These are phyloP conservation scores for Spilogale gracilis DNA, from an alignment of 2,113 vertebrate genomes.

Conservation along the genomic window DNA sequence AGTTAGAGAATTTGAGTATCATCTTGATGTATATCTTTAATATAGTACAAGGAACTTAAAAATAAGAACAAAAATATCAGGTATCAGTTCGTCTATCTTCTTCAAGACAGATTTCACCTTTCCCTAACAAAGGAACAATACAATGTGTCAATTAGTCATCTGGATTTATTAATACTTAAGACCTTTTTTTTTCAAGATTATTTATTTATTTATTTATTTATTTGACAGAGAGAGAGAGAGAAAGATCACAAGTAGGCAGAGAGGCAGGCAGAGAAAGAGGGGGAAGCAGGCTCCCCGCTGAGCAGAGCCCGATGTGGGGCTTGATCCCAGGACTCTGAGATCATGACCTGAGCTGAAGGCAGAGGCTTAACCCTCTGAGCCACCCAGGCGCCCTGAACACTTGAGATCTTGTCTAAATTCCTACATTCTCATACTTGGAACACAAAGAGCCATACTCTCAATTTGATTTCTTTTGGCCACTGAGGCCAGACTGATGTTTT, in stretches of 20 bases:
- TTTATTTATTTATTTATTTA: no score
- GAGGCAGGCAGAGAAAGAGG: no score
- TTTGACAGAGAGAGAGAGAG: no score
- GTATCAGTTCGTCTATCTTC: not conserved
- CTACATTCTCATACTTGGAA: not conserved
- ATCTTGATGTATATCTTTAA: not conserved
- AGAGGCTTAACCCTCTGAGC: no score
- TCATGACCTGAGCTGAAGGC: no score
- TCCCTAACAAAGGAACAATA: not conserved
- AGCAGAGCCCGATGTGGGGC: no score
- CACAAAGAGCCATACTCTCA: not conserved
- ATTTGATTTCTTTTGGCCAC: not conserved
- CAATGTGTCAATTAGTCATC: not conserved
- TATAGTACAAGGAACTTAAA: not conserved
- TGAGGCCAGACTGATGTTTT: not conserved
- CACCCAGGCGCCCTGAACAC: no score
- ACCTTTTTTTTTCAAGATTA: no score
- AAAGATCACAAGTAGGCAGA: no score
- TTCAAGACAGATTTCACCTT: not conserved
- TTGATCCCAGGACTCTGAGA: no score
- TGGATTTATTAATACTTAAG: not conserved
- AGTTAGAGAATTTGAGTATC: not conserved
- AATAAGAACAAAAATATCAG: not conserved
- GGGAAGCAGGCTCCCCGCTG: no score
- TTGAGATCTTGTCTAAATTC: not conserved